phyloP scores from a whole-genome alignment of 2,113 vertebrate genomes.

The Colius striatus region DNA sequence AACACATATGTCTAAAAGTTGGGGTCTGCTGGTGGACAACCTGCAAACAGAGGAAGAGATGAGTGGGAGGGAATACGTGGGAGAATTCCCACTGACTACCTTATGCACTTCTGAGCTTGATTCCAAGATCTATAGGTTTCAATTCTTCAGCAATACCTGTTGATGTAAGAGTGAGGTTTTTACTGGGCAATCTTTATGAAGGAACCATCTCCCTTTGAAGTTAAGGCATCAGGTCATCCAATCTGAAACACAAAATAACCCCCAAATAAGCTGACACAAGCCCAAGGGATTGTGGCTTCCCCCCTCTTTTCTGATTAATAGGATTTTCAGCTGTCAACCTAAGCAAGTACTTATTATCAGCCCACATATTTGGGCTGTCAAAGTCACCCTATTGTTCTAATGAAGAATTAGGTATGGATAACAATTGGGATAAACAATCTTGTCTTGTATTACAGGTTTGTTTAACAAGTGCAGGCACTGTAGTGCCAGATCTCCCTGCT shows the following conservation, averaged over 20 bases:
- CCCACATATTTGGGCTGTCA: neutral
- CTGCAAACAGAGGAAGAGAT: neutral
- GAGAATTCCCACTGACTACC: neutral
- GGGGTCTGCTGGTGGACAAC: neutral
- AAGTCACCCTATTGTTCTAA: neutral
- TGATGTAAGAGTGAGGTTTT: neutral
- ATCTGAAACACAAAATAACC: neutral
- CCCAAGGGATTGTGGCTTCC: neutral
- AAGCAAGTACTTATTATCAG: neutral
- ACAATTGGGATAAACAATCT: neutral
- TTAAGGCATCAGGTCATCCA: neutral
- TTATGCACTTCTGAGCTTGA: neutral
- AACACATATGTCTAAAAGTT: neutral
- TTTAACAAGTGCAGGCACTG: neutral
- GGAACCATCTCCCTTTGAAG: neutral
- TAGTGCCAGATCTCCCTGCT: neutral
- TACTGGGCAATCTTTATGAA: neutral
- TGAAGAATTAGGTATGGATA: neutral
- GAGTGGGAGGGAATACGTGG: neutral
- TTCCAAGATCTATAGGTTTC: neutral
- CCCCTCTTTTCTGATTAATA: neutral
- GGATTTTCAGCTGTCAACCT: neutral
- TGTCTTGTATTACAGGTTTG: neutral
- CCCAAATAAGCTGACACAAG: neutral
- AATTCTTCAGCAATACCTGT: neutral